These are phyloP conservation scores for Oncopodura yosiiana DNA, from an alignment of 1,140 invertebrate species.

Conservation along the genomic window DNA sequence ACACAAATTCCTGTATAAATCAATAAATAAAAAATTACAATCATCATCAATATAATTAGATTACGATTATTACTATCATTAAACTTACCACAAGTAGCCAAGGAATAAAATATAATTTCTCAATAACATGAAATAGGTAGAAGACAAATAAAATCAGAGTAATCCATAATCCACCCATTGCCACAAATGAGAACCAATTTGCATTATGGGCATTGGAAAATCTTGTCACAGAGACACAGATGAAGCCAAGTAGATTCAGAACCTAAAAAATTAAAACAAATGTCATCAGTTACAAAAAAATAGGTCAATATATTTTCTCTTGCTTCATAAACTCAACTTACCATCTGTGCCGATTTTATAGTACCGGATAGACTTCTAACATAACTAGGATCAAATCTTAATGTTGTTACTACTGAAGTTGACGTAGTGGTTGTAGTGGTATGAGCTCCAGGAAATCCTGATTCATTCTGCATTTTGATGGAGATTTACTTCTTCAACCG, in stretches of 20 bases:
- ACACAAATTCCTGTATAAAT: constrained; percentile 56
- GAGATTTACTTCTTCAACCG: background rate
- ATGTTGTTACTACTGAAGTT: constrained; percentile 55
- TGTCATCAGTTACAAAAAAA: constrained; percentile 7
- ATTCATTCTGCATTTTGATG: constrained; percentile 34
- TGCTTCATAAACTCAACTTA: constrained; percentile 39
- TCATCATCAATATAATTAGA: background rate
- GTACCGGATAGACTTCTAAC: constrained; percentile 60
- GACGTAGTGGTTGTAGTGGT: constrained; percentile 60
- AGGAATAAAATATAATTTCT: constrained; percentile 72
- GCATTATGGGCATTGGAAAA: constrained; percentile 45
- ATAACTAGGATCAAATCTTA: constrained; percentile 63
- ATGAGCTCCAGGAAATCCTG: constrained; percentile 55
- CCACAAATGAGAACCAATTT: constrained; percentile 67
- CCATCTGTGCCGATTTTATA: constrained; percentile 66
- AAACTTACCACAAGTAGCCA: constrained; percentile 74
- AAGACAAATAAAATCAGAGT: constrained; percentile 66
- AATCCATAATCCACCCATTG: constrained; percentile 76
- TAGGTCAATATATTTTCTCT: constrained; percentile 10
- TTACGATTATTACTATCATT: background rate
- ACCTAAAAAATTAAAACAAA: constrained; percentile 47
- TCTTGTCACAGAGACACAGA: constrained; percentile 58
- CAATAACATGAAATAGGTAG: constrained; percentile 75
- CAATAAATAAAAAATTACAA: constrained; percentile 13
- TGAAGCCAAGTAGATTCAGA: constrained; percentile 67